Base-by-base conservation (phyloP, 2,797 vertebrate species). In the Podarcis lilfordi region DNA sequence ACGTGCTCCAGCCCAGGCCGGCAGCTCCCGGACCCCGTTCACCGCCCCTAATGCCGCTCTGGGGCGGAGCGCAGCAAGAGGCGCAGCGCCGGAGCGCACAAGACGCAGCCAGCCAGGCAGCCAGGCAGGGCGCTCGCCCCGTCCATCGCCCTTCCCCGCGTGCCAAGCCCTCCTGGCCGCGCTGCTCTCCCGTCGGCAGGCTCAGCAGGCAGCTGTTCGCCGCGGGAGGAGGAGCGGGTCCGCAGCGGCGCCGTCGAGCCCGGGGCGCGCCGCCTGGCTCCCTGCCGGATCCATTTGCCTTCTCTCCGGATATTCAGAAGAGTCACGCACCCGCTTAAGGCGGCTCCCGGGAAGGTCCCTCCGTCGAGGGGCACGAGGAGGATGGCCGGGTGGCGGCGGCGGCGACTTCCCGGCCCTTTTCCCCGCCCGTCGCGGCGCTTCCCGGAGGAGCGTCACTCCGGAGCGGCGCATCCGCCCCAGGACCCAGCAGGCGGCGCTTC, bases 231-330 rank as follows among this genome's bases (percentile, higher is more conserved):
- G 8, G 69, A 17, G 17, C 32, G 5, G 5, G 2, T 55, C 50
- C 13, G 13, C 50, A 1, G 50, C 11, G 10, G 45, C 45, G 45
- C 66, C 66, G 27, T 11, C 13, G 27, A 29, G 69, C 69, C 29
- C 5, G 27, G 8, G 4, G 27, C n/a, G 59, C 59, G 61, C 21
- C 61, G 17, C 61, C 7, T 64, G 95, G 94, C 90, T 90, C 93
- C 29, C 91, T 93, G 93, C 92, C 93, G 89, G 92, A 92, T 1
- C 55, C 91, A 92, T 94, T 94, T 94, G 94, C 90, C 93, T 19
- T 75, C 94, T 94, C 94, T 94, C 93, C 93, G 92, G 91, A 92
- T 95, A 94, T 95, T 94, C 94, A 95, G 13, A 95, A 90, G 91
- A 93, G 93, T 93, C 91, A 93, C 93, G 95, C 94, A 95, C 94